These are phyloP conservation scores for Perca fluviatilis DNA, from an alignment of 2,113 vertebrate species.

Conservation along the genomic window DNA sequence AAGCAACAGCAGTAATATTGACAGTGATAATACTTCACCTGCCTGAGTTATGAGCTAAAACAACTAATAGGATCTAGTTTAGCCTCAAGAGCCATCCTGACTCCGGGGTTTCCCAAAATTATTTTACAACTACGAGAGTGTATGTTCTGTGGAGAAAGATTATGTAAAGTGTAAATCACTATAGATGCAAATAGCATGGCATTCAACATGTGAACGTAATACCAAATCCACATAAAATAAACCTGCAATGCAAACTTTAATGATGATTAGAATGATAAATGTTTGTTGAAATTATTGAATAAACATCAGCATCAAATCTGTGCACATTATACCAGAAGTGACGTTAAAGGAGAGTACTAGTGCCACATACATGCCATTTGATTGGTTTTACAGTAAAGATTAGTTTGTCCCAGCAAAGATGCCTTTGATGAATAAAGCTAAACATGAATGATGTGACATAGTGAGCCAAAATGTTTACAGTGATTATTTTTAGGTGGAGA, in stretches of 20 bases:
- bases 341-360: slow-evolving; percentile 12
- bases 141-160: background rate
- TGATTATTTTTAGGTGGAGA: background rate
- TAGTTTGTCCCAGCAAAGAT: background rate
- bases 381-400: background rate
- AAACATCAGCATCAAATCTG: background rate
- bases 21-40: slow-evolving; percentile 56
- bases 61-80: slow-evolving; percentile 20
- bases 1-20: slow-evolving; percentile 25
- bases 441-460: background rate
- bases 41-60: slow-evolving; percentile 25
- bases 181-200: too few species aligned
- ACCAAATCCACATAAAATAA: background rate
- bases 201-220: background rate
- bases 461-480: background rate
- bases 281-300: too few species aligned
- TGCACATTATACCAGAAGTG: background rate
- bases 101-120: slow-evolving; percentile 14
- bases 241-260: background rate
- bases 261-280: background rate
- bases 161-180: too few species aligned
- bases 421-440: background rate
- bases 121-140: background rate
- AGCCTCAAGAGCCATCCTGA: slow-evolving; percentile 23
- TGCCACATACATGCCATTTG: background rate